These are phyloP conservation scores for Zoroaster sp. DNA, from an alignment of 53 echinoderm and acorn worm species.

Conservation along the genomic window DNA sequence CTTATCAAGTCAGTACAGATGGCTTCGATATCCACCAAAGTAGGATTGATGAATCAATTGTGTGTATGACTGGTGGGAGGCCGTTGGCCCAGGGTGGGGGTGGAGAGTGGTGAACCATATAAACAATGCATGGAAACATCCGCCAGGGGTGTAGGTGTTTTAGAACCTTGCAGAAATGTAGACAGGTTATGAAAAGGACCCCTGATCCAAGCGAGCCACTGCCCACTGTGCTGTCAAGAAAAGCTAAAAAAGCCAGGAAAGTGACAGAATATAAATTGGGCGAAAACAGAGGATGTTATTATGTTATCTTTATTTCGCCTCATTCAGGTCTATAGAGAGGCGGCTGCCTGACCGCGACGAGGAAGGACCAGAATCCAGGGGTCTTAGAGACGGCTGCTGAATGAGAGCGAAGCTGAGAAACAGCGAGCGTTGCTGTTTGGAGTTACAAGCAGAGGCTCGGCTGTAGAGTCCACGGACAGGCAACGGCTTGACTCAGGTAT, in stretches of 20 bases:
- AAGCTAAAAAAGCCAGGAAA: too few relatives aligned
- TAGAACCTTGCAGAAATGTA: too few relatives aligned
- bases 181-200: too few relatives aligned
- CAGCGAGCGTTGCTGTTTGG: conserved; percentile 65
- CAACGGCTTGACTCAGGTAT: conserved; percentile 88
- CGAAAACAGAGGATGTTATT: too few relatives aligned
- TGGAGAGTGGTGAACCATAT: neutral
- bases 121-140: too few relatives aligned
- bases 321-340: conserved; percentile 79
- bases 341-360: conserved; percentile 84
- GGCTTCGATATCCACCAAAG: conserved; percentile 96
- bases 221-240: too few relatives aligned
- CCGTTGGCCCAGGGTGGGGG: neutral
- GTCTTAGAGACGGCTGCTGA: conserved; percentile 79
- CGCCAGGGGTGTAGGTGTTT: too few relatives aligned
- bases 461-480: conserved; percentile 92
- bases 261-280: too few relatives aligned
- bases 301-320: neutral
- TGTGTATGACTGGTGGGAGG: neutral
- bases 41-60: neutral
- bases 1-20: conserved; percentile 90
- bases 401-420: conserved; percentile 81
- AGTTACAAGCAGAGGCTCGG: conserved; percentile 74
- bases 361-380: conserved; percentile 80
- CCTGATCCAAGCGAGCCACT: too few relatives aligned